These are phyloP conservation scores for Empis stercorea DNA, from an alignment of 2,888 invertebrate species.

Conservation along the genomic window DNA sequence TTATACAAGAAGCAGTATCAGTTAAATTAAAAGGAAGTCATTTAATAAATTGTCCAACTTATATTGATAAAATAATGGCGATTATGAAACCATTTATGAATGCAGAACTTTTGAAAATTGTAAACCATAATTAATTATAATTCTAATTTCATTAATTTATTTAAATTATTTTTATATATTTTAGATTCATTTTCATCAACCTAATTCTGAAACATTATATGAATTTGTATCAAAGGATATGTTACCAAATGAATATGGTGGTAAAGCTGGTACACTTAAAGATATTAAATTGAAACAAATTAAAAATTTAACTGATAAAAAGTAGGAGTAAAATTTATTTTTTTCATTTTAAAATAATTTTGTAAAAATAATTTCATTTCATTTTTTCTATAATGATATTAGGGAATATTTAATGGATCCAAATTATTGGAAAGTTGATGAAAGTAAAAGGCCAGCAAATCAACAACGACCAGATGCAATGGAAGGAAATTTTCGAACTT, in stretches of 20 bases:
- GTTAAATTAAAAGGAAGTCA: slow-evolving; percentile 52
- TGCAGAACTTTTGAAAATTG: slow-evolving; percentile 43
- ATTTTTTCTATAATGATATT: too few species aligned
- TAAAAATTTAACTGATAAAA: slow-evolving; percentile 26
- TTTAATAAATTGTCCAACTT: slow-evolving; percentile 48
- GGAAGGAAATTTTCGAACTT: background rate
- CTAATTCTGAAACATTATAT: slow-evolving; percentile 43
- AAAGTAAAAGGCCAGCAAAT: slow-evolving; percentile 18
- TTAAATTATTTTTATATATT: background rate
- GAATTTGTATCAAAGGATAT: slow-evolving; percentile 43
- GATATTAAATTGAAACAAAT: slow-evolving; percentile 35
- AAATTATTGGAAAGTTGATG: slow-evolving; percentile 46
- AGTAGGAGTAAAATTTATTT: slow-evolving; percentile 17
- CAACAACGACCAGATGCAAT: background rate
- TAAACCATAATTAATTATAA: slow-evolving; percentile 21
- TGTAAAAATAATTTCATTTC: too few species aligned
- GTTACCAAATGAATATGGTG: slow-evolving; percentile 52
- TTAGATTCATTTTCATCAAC: slow-evolving; percentile 44
- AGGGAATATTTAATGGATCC: slow-evolving; percentile 46
- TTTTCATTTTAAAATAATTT: too few species aligned
- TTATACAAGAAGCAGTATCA: slow-evolving; percentile 56
- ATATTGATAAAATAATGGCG: slow-evolving; percentile 45
- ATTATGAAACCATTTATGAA: slow-evolving; percentile 48
- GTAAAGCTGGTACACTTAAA: slow-evolving; percentile 36
- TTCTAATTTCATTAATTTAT: background rate